phyloP scores from a whole-genome alignment of 2,113 vertebrate genomes.

The Megaceryle torquata region DNA sequence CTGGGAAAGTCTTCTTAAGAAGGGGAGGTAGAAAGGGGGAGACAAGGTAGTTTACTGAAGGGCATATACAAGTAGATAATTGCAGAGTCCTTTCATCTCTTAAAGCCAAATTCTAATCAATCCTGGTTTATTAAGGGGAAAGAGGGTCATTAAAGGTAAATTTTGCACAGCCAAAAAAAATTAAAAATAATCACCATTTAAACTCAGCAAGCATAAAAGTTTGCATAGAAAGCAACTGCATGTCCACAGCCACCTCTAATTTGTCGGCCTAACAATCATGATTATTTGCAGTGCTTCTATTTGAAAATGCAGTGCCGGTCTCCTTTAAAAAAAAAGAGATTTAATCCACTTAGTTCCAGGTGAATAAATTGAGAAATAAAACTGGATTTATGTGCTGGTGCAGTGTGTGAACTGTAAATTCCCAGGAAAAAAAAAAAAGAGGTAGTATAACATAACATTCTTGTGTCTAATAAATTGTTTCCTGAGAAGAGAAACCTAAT shows the following conservation, averaged over 20 bases:
- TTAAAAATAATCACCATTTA: constrained; percentile 5
- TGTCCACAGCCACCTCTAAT: constrained; percentile 28
- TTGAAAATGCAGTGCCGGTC: constrained; percentile 54
- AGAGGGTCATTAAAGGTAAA: constrained; percentile 66
- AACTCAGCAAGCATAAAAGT: constrained; percentile 47
- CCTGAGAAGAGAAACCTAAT: constrained; percentile 67
- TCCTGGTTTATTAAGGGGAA: constrained; percentile 68
- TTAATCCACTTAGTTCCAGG: constrained; percentile 72
- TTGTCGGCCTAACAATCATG: constrained; percentile 42
- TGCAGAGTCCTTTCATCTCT: constrained; percentile 69
- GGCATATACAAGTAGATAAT: constrained; percentile 70
- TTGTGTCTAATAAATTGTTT: constrained; percentile 73
- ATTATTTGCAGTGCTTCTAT: constrained; percentile 53
- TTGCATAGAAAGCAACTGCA: constrained; percentile 31
- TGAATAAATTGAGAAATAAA: constrained; percentile 78
- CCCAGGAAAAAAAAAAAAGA: constrained; percentile 61
- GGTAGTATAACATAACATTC: constrained; percentile 57
- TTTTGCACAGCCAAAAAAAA: not conserved
- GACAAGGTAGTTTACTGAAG: constrained; percentile 78
- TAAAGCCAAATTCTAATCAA: constrained; percentile 67
- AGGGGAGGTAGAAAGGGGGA: constrained; percentile 71
- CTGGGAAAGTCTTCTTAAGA: constrained; percentile 94
- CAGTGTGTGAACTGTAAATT: constrained; percentile 57
- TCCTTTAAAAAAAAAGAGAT: constrained; percentile 8
- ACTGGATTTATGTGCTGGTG: constrained; percentile 68